These are phyloP conservation scores for Lasioglossum figueresi DNA, from an alignment of 2,888 invertebrate genomes.

Conservation along the genomic window DNA sequence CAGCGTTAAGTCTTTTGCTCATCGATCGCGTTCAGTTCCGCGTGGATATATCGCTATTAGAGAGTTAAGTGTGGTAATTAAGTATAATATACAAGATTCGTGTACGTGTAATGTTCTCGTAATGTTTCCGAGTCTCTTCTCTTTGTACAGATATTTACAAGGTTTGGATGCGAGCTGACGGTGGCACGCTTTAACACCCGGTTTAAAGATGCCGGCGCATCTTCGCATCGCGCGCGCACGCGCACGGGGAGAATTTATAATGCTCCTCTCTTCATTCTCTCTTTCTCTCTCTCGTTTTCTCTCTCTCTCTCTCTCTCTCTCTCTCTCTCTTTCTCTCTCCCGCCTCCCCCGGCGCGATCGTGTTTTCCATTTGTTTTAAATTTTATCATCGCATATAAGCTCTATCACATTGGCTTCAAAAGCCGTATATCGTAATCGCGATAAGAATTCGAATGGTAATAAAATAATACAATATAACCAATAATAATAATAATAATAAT, in stretches of 20 bases:
- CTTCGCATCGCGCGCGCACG: conserved; percentile 23
- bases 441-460: conserved; percentile 73
- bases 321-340: not conserved
- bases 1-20: conserved; percentile 50
- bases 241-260: conserved; percentile 16
- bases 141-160: conserved; percentile 75
- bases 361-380: conserved; percentile 42
- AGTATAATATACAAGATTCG: conserved; percentile 80
- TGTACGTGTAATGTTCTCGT: conserved; percentile 70
- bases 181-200: conserved; percentile 52
- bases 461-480: conserved; percentile 73
- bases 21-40: conserved; percentile 42
- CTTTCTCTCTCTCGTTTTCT: not conserved
- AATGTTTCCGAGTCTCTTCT: conserved; percentile 64
- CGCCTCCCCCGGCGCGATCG: conserved; percentile 4
- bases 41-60: conserved; percentile 77
- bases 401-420: conserved; percentile 84
- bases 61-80: conserved; percentile 81
- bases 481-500: conserved; percentile 74
- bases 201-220: conserved; percentile 53
- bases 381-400: conserved; percentile 81
- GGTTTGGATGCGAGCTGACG: conserved; percentile 57
- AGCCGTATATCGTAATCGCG: conserved; percentile 81
- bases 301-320: not conserved
- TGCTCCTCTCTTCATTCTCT: not conserved